Evolutionary conservation across 2,113 vertebrate species (phyloP).

Genomic region (Aspiorhynchus laticeps): DNA sequence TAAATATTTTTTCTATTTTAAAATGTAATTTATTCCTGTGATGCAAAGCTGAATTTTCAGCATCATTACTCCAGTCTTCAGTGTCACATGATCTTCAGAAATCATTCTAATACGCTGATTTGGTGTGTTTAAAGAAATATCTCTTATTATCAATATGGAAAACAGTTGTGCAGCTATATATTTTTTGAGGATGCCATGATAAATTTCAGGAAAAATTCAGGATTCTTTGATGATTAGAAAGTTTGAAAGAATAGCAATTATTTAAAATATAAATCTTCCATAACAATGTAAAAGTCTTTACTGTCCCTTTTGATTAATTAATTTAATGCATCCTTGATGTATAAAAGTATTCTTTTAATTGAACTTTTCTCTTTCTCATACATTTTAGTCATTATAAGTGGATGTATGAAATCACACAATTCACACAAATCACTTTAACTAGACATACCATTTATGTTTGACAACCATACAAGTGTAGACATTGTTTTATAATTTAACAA

Average conservation of each 20-base stretch:
- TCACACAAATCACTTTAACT: too few relatives aligned
- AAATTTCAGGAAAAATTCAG: too few relatives aligned
- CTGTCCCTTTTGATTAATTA: too few relatives aligned
- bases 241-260: too few relatives aligned
- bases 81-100: not conserved
- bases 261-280: too few relatives aligned
- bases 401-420: too few relatives aligned
- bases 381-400: too few relatives aligned
- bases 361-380: too few relatives aligned
- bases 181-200: not conserved
- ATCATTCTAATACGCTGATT: not conserved
- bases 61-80: not conserved
- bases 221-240: too few relatives aligned
- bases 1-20: too few relatives aligned
- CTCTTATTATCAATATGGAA: not conserved
- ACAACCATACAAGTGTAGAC: not conserved
- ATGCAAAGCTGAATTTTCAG: not conserved
- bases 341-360: not conserved
- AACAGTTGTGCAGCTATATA: not conserved
- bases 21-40: not conserved
- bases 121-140: too few relatives aligned
- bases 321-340: not conserved
- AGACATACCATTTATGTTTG: not conserved
- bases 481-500: not conserved
- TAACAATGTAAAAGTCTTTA: too few relatives aligned